Conservation (phyloP, 2,888 invertebrate genomes). For the Acanthosepion lycidas region DNA sequence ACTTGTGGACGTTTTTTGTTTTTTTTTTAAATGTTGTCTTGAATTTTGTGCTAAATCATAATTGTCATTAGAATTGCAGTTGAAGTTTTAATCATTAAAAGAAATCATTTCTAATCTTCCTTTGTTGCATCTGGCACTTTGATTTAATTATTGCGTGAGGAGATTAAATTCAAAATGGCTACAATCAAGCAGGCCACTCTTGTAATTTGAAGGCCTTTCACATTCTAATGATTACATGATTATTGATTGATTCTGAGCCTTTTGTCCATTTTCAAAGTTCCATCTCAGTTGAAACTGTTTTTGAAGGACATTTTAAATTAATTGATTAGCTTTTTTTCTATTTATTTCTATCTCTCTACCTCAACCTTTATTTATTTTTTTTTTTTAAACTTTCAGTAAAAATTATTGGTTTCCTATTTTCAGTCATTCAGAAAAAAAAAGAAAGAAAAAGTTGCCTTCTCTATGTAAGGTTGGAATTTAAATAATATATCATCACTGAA, state of each 20-base stretch:
- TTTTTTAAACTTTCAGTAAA: too few relatives aligned
- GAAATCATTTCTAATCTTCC: not conserved
- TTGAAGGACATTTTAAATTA: not conserved
- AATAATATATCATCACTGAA: not conserved
- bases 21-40: not conserved
- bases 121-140: constrained; percentile 20
- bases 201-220: not conserved
- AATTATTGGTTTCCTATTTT: not conserved
- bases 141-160: not conserved
- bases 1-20: not conserved
- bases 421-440: not conserved
- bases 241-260: not conserved
- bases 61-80: not conserved
- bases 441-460: not conserved
- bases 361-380: not conserved
- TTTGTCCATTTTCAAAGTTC: not conserved
- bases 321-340: not conserved
- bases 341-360: not conserved
- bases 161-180: not conserved
- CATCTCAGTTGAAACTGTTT: not conserved
- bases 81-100: not conserved
- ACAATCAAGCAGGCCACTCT: not conserved
- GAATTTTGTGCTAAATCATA: not conserved
- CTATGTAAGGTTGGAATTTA: not conserved
- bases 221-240: not conserved